Percentiles rank a stretch among this genome's conserved stretches.
Evolutionary conservation across 2,113 vertebrate genomes (phyloP).

Genomic region (Sinocyclocheilus anophthalmus): DNA sequence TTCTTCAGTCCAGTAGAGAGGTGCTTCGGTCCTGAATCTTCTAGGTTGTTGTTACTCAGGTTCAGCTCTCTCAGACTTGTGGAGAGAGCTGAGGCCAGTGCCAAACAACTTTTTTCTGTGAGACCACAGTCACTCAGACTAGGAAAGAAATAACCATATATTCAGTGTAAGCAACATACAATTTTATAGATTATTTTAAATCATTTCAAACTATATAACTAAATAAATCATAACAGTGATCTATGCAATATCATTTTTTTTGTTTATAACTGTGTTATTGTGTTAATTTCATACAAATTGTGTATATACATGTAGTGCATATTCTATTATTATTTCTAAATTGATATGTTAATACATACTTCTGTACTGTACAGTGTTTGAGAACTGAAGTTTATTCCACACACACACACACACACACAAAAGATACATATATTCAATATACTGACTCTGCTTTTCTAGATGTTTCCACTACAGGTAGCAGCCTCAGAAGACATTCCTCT

Average conservation of each 20-base stretch:
- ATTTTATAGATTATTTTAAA: background rate
- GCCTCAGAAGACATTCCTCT: background rate
- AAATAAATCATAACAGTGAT: background rate
- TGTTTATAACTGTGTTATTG: no score
- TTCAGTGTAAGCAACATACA: background rate
- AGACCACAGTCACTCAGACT: constrained; percentile 2
- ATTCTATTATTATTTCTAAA: background rate
- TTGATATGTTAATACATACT: background rate
- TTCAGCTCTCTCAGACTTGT: background rate
- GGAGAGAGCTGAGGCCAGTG: background rate
- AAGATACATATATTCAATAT: background rate
- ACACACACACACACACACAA: background rate
- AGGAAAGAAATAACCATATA: background rate
- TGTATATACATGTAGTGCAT: background rate
- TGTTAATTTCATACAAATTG: no score
- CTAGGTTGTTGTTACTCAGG: background rate
- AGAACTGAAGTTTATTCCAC: no score
- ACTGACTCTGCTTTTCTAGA: constrained; percentile 9
- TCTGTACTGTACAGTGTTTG: background rate
- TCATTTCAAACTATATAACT: background rate
- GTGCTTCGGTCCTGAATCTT: background rate
- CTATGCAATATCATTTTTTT: background rate
- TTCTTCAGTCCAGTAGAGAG: background rate
- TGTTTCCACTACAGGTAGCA: background rate
- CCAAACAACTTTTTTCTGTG: background rate